phyloP scores from a whole-genome alignment of 1,140 invertebrate genomes.

The Anastatus disparis region DNA sequence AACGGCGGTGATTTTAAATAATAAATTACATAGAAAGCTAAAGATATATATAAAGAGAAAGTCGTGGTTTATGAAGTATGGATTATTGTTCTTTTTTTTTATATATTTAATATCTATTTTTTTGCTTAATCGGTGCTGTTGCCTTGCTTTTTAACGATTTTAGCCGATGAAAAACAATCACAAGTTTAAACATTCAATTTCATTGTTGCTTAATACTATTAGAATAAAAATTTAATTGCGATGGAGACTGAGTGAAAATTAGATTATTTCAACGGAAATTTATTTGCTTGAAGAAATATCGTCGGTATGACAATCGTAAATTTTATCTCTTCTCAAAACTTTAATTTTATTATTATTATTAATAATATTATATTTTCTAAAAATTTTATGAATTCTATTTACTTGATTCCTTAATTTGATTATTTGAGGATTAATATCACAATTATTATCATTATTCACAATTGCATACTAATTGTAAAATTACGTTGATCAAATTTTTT shows the following conservation, averaged over 20 bases:
- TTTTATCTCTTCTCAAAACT: slow-evolving; percentile 12
- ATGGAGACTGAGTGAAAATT: neutral
- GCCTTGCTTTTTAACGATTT: slow-evolving; percentile 35
- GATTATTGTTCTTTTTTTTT: slow-evolving; percentile 27
- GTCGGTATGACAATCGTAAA: slow-evolving; percentile 7
- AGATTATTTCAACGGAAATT: neutral
- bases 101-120: neutral
- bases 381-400: neutral
- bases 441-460: too few relatives aligned
- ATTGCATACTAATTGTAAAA: too few relatives aligned
- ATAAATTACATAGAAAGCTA: neutral
- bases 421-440: too few relatives aligned
- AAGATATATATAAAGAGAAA: slow-evolving; percentile 6
- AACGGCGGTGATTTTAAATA: slow-evolving; percentile 11
- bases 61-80: slow-evolving; percentile 37
- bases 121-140: too few relatives aligned
- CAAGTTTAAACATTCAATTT: slow-evolving; percentile 16
- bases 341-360: too few relatives aligned
- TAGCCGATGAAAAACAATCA: neutral
- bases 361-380: too few relatives aligned
- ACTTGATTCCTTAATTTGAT: too few relatives aligned
- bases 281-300: neutral
- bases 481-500: too few relatives aligned
- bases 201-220: neutral
- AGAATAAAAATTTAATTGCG: slow-evolving; percentile 8